Evolutionary conservation across 2,797 vertebrate genomes (phyloP).

Genomic region (Aratinga solstitialis): DNA sequence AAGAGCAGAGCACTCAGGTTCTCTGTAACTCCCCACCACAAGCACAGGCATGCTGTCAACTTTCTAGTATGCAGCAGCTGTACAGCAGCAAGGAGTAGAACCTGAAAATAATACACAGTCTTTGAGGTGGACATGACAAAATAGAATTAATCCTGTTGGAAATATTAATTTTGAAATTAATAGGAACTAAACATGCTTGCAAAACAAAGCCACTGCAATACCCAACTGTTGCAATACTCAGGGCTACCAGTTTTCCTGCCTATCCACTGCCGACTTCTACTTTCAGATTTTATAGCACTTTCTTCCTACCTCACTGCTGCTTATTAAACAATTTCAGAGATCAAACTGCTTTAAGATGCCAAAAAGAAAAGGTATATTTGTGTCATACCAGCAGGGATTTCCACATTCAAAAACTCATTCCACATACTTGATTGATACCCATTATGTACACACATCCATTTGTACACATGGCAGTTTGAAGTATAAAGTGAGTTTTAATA

Average conservation of each 20-base stretch:
- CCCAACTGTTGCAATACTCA: not conserved
- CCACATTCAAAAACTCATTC: not conserved
- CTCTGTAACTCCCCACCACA: not conserved
- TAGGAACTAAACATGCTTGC: not conserved
- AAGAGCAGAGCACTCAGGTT: not conserved
- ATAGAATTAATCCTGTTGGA: not conserved
- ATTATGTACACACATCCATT: fast-evolving
- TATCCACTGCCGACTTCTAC: not conserved
- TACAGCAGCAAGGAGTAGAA: not conserved
- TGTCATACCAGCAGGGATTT: not conserved
- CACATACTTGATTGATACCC: not conserved
- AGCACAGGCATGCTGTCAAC: not conserved
- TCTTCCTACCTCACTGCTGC: not conserved
- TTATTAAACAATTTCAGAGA: not conserved
- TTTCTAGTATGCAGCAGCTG: not conserved
- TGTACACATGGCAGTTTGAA: not conserved
- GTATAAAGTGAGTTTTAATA: not conserved
- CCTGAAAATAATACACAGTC: not conserved
- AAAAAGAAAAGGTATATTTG: not conserved
- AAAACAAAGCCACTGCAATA: not conserved
- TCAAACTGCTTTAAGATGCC: not conserved
- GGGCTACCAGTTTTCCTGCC: not conserved
- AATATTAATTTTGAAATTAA: not conserved
- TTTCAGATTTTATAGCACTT: not conserved
- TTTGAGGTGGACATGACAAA: not conserved